Conservation (phyloP, 2,888 invertebrate species). For the Cylloceria caligata region DNA sequence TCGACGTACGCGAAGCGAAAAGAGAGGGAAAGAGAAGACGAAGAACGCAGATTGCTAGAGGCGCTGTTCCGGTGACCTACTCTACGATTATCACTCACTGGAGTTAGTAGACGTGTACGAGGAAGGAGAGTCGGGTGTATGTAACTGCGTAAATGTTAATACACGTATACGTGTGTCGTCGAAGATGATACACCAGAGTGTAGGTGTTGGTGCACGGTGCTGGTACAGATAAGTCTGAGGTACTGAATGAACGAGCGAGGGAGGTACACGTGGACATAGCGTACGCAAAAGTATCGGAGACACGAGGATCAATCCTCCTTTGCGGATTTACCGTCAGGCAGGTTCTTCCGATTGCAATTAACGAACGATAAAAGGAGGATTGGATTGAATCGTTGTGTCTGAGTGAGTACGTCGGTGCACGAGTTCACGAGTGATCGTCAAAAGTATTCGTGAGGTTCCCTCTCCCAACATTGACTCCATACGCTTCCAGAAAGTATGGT, state of each 20-base stretch:
- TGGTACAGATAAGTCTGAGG: not conserved
- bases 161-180: not conserved
- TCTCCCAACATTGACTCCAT: not conserved
- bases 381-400: slow-evolving; percentile 51
- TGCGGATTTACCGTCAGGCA: slow-evolving; percentile 47
- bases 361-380: slow-evolving; percentile 55
- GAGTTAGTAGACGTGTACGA: slow-evolving; percentile 71
- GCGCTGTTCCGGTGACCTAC: slow-evolving; percentile 84
- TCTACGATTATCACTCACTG: slow-evolving; percentile 82
- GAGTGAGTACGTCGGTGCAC: slow-evolving; percentile 31
- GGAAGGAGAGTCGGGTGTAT: slow-evolving; percentile 33
- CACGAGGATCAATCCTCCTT: slow-evolving; percentile 39
- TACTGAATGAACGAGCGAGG: not conserved
- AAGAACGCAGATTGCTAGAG: slow-evolving; percentile 83
- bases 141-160: not conserved
- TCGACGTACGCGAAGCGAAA: slow-evolving; percentile 61
- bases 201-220: not conserved
- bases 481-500: slow-evolving; percentile 27
- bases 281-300: not conserved
- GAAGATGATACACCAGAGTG: not conserved
- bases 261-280: not conserved
- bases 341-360: slow-evolving; percentile 63
- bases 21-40: slow-evolving; percentile 69
- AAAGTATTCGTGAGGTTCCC: not conserved
- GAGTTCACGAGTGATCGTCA: slow-evolving; percentile 4